Conservation (phyloP, 2,888 invertebrate species). For the Pecten maximus region DNA sequence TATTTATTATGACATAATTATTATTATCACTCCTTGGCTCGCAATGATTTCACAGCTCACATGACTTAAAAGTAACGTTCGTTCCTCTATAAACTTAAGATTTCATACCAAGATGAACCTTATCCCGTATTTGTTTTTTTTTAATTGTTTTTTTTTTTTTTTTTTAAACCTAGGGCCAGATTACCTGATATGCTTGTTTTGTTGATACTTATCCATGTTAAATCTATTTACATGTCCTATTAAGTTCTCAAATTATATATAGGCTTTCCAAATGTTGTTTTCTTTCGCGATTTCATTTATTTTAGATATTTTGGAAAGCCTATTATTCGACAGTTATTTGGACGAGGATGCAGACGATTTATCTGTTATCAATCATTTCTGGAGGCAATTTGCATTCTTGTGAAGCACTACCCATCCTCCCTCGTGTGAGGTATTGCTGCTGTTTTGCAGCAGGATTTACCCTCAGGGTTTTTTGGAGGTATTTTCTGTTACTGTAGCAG, state of each 20-base stretch:
- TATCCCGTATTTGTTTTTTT: no score
- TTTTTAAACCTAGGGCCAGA: no score
- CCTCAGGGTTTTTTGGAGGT: not conserved
- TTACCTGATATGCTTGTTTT: no score
- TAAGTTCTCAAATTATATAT: not conserved
- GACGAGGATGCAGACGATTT: not conserved
- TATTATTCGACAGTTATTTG: not conserved
- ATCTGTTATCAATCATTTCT: not conserved
- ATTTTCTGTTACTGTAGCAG: not conserved
- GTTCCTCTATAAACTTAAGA: no score
- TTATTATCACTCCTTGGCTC: no score
- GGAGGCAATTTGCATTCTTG: not conserved
- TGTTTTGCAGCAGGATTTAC: not conserved
- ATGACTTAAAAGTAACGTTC: no score
- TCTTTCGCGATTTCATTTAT: not conserved
- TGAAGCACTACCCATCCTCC: not conserved
- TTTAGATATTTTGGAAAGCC: not conserved
- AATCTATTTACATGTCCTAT: no score
- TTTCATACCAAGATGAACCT: no score
- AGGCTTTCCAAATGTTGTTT: not conserved
- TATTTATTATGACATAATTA: no score
- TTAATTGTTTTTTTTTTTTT: no score
- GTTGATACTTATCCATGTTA: no score
- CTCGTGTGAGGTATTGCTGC: not conserved
- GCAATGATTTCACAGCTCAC: no score